These are phyloP conservation scores for Rhinolophus sinicus DNA, from an alignment of 2,113 vertebrate species.

Conservation along the genomic window DNA sequence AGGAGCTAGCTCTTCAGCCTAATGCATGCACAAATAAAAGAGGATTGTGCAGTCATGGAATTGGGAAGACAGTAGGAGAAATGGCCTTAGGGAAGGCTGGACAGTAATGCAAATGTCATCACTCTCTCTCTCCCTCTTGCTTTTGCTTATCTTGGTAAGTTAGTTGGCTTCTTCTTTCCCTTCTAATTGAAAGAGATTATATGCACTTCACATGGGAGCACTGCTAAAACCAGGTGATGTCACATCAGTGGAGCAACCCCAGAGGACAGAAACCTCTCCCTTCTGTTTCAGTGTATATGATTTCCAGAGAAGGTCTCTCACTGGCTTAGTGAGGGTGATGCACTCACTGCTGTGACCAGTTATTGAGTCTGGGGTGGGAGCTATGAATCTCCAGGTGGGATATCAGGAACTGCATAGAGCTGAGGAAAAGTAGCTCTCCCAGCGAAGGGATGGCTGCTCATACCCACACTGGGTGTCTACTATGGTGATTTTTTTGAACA, in stretches of 20 bases:
- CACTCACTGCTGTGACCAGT: background rate
- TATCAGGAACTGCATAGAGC: background rate
- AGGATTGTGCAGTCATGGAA: background rate
- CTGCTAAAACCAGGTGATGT: background rate
- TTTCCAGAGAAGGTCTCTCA: background rate
- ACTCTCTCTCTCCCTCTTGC: background rate
- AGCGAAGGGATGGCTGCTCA: background rate
- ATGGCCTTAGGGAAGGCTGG: background rate
- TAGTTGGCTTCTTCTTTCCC: background rate
- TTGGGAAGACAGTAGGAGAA: background rate
- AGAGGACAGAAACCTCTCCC: background rate
- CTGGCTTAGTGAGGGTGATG: background rate
- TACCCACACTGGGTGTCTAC: background rate
- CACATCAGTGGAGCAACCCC: background rate
- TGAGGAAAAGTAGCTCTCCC: background rate
- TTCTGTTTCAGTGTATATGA: too few species aligned
- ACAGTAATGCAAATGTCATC: background rate
- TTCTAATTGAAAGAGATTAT: background rate
- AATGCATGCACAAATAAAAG: rapidly evolving
- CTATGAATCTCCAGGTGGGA: background rate
- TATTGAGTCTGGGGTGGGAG: rapidly evolving
- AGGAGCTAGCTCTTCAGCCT: background rate
- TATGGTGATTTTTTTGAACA: background rate
- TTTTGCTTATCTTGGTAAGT: background rate
- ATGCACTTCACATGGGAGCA: background rate